A percentile compares a stretch with the other conserved stretches of the same genome.
Evolutionary conservation across 2,888 invertebrate species (phyloP).

Genomic region (Sphaeridia pumilis): DNA sequence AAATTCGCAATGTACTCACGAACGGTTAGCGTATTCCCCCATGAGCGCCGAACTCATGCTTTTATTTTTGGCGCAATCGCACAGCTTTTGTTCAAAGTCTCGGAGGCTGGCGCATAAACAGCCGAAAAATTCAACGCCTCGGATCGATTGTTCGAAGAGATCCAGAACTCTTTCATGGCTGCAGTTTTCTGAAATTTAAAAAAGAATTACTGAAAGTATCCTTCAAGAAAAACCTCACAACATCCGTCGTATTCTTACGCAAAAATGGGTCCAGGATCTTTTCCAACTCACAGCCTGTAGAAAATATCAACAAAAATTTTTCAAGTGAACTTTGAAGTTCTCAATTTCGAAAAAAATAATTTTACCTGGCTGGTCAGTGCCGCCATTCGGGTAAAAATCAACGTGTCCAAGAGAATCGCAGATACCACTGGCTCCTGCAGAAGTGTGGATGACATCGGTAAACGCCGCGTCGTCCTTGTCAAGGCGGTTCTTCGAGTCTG

Average conservation of each 20-base stretch:
- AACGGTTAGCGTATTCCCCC: constrained; percentile 23
- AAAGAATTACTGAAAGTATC: neutral
- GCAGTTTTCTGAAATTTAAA: constrained; percentile 3
- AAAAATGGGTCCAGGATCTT: constrained; percentile 8
- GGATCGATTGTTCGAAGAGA: constrained; percentile 7
- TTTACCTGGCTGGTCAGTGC: constrained; percentile 8
- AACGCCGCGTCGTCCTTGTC: constrained; percentile 22
- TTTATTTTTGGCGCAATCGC: neutral
- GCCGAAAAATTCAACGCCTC: constrained; percentile 4
- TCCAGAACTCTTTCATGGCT: constrained; percentile 7
- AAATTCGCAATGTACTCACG: too few relatives aligned
- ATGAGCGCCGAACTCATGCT: constrained; percentile 10
- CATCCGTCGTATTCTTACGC: neutral
- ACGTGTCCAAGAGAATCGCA: constrained; percentile 19
- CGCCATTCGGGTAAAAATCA: constrained; percentile 25
- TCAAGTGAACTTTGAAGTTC: too few relatives aligned
- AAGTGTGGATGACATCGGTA: constrained; percentile 25
- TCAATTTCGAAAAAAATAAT: too few relatives aligned
- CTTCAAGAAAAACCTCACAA: too few relatives aligned
- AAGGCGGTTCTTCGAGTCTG: constrained; percentile 7
- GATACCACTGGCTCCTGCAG: constrained; percentile 16
- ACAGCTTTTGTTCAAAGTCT: neutral
- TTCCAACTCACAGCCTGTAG: constrained; percentile 6
- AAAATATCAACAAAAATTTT: too few relatives aligned
- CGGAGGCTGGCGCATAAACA: neutral